Evolutionary conservation across 2,888 invertebrate species (phyloP).

Genomic region (Eucera pruinosa): DNA sequence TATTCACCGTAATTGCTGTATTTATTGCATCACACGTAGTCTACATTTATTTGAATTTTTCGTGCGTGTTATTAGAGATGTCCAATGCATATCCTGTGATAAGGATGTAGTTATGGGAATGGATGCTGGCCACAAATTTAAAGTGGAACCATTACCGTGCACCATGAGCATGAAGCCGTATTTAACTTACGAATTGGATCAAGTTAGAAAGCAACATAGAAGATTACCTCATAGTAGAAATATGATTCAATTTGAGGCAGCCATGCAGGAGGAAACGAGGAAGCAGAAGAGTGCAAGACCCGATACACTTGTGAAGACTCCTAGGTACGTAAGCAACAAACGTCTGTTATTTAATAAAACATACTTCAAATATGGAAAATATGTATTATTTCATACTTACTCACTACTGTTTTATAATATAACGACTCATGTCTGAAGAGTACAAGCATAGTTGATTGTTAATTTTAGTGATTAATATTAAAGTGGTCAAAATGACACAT

Average conservation of each 20-base stretch:
- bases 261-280: conserved; percentile 78
- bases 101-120: conserved; percentile 90
- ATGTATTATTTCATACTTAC: background rate
- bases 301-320: conserved; percentile 63
- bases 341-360: background rate
- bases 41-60: background rate
- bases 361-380: background rate
- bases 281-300: conserved; percentile 63
- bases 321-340: conserved; percentile 54
- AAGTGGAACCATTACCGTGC: conserved; percentile 86
- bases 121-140: conserved; percentile 85
- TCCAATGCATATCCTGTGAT: conserved; percentile 92
- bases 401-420: background rate
- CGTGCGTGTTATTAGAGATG: conserved; percentile 85
- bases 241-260: conserved; percentile 84
- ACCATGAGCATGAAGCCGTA: conserved; percentile 88
- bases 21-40: background rate
- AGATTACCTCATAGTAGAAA: conserved; percentile 83
- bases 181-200: conserved; percentile 89
- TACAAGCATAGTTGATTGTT: too few relatives aligned
- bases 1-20: background rate
- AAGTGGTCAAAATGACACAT: too few relatives aligned
- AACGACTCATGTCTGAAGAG: background rate
- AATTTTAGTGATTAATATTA: too few relatives aligned
- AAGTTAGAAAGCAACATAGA: conserved; percentile 85